Conservation (phyloP, 2,888 invertebrate genomes). For the Prostheceraeus crozeri region DNA sequence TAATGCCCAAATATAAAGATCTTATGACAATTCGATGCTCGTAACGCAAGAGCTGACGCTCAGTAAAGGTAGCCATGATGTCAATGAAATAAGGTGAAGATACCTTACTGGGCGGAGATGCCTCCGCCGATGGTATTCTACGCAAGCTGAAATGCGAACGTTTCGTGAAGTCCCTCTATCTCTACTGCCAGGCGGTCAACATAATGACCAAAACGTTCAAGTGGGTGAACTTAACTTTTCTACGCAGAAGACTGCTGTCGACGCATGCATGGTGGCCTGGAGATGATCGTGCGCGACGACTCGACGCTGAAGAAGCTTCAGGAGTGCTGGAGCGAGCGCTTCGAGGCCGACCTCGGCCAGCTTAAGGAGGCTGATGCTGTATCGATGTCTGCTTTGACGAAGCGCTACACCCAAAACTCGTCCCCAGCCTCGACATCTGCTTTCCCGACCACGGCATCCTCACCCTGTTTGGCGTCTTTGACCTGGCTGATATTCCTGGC, state of each 20-base stretch:
- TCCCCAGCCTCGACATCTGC: constrained; percentile 1
- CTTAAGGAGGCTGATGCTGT: constrained; percentile 4
- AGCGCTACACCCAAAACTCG: constrained; percentile 8
- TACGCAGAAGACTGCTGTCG: not conserved
- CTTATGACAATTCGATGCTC: no score
- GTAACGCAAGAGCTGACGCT: no score
- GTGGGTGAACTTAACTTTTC: constrained; percentile 4
- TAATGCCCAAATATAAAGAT: no score
- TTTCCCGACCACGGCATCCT: constrained; percentile 8
- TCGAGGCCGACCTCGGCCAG: constrained; percentile 4
- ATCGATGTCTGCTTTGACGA: constrained; percentile 8
- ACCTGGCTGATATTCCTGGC: no score
- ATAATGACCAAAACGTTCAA: not conserved
- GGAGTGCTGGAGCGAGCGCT: constrained; percentile 8
- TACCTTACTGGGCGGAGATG: no score
- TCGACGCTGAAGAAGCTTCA: constrained; percentile 3
- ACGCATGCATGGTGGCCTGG: constrained; percentile 4
- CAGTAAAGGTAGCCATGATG: no score
- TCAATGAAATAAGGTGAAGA: no score
- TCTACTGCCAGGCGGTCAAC: constrained; percentile 8
- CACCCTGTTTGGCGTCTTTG: no score
- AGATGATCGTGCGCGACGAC: constrained; percentile 4
- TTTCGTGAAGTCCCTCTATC: constrained; percentile 8
- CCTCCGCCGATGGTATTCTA: constrained; percentile 1
- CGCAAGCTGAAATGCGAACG: constrained; percentile 3